Evolutionary conservation across 2,888 invertebrate species (phyloP).

Genomic region (Branchinecta sandiegonensis): DNA sequence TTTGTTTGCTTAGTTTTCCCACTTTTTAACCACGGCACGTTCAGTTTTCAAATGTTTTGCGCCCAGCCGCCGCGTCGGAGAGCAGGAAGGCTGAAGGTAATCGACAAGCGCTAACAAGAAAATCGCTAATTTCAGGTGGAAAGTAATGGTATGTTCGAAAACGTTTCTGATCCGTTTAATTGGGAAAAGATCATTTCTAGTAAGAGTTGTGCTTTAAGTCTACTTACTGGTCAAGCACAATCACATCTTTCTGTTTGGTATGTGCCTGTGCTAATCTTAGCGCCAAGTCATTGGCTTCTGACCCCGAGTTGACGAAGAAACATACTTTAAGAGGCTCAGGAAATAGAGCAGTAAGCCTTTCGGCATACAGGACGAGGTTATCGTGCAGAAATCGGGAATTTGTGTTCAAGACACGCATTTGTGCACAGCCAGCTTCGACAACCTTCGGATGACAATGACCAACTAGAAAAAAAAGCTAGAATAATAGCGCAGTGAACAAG

Average conservation of each 20-base stretch:
- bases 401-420: constrained; percentile 81
- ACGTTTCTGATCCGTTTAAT: no score
- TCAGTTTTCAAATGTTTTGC: no score
- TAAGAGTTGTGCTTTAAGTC: no score
- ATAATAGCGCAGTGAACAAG: not conserved
- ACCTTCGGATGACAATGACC: constrained; percentile 95
- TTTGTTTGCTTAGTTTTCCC: no score
- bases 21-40: no score
- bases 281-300: constrained; percentile 96
- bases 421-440: constrained; percentile 72
- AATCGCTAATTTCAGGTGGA: no score
- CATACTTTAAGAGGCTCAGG: constrained; percentile 77
- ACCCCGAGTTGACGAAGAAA: constrained; percentile 95
- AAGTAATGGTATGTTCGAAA: no score
- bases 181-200: no score
- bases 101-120: no score
- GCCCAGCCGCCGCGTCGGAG: no score
- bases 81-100: no score
- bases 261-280: constrained; percentile 74
- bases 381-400: constrained; percentile 95
- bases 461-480: constrained; percentile 46
- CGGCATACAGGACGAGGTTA: constrained; percentile 78
- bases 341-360: constrained; percentile 62
- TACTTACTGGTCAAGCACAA: constrained; percentile 92
- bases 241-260: constrained; percentile 73